Base-by-base conservation (phyloP, 2,797 vertebrate genomes). In the Enteromius fasciolatus region DNA sequence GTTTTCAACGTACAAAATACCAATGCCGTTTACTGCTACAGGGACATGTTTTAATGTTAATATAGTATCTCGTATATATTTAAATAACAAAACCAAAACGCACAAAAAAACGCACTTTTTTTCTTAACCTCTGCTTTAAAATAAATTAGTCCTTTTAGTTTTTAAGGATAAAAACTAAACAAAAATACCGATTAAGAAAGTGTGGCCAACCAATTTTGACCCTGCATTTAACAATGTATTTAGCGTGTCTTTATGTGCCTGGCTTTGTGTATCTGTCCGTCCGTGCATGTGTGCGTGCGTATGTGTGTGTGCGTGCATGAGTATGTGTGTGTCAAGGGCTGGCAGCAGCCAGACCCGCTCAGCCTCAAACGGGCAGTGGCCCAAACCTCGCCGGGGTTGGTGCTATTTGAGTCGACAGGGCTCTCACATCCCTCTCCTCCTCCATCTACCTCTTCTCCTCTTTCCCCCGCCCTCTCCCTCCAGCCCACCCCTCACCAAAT, bases 381-480 rank as follows among this genome's bases (percentile, higher is more conserved):
- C 82, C 31, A 84, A 70, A 80, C 66, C 79, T 85, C 63, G 25
- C 64, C 39, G 76, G 79, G 67, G 83, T 88, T 79, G 83, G 76
- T 77, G 72, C 84, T 82, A 87, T 87, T 74, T 72, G 64, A 82
- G 64, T 84, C 72, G 80, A 87, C 87, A 87, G 44, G 68, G 39
- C 80, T 66, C 25, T 74, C 73, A 81, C 76, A 83, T 78, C 61
- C 41, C 46, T 79, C 68, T 85, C 72, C 31, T 52, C 46, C 23
- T 68, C 61, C 23, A 70, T 46, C 39, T 48, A 61, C 70, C 64
- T 78, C 39, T 36, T 50, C 54, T 73, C 15, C 1, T 74, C 52
- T 83, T 11, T 54, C 41, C 59, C 17, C 63, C 12, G 25, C 72
- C 59, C 75, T 64, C 70, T 54, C 41, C 68, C 39, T 69, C 68